These are phyloP conservation scores for Papilio polytes DNA, from an alignment of 1,140 invertebrate species.

Conservation along the genomic window DNA sequence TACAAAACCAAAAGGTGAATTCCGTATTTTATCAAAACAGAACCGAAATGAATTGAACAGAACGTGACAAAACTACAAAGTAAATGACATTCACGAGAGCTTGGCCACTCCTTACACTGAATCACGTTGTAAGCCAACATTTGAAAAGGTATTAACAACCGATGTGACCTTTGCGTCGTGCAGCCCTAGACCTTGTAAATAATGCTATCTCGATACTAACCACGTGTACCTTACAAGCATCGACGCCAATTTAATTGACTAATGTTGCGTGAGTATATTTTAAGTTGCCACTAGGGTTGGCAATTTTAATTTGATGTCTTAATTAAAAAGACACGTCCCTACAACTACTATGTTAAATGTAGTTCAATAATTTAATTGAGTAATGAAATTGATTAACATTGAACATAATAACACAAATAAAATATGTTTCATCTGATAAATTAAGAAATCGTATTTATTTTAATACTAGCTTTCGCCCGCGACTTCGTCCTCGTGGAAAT, in stretches of 20 bases:
- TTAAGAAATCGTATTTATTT: too few species aligned
- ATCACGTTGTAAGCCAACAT: slow-evolving; percentile 32
- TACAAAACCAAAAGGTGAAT: slow-evolving; percentile 28
- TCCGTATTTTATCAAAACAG: slow-evolving; percentile 28
- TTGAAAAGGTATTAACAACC: slow-evolving; percentile 17
- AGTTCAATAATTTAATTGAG: neutral
- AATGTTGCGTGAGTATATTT: slow-evolving; percentile 24
- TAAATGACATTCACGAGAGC: slow-evolving; percentile 34
- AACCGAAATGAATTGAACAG: slow-evolving; percentile 20
- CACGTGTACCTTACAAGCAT: slow-evolving; percentile 36
- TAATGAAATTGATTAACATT: neutral
- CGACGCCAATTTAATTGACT: slow-evolving; percentile 36
- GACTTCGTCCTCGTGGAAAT: too few species aligned
- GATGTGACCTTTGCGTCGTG: slow-evolving; percentile 35
- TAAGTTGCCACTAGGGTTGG: slow-evolving; percentile 4
- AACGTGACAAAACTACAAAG: slow-evolving; percentile 35
- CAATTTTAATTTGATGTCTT: neutral
- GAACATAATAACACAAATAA: neutral
- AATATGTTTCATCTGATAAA: neutral
- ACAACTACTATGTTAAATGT: neutral
- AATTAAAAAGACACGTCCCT: neutral
- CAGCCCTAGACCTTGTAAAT: slow-evolving; percentile 37
- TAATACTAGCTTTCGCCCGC: too few species aligned
- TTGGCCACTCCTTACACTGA: slow-evolving; percentile 34
- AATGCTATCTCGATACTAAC: slow-evolving; percentile 21